Evolutionary conservation across 2,888 invertebrate species (phyloP), one percentile per base, ranked within the genome.

Genomic region (Athripsodes cinereus): DNA sequence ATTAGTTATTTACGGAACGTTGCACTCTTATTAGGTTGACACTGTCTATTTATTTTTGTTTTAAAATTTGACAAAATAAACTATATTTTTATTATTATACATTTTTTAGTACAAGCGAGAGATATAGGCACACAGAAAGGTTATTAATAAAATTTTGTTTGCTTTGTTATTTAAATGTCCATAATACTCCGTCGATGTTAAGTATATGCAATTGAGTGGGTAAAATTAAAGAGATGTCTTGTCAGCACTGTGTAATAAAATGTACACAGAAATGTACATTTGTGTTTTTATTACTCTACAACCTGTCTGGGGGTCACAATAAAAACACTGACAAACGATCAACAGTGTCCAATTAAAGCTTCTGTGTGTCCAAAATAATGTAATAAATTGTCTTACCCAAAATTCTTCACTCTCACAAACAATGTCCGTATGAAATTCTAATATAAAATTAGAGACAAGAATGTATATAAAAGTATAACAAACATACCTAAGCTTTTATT

Each of bases 321-420:
- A 40, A 40, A 40, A 40, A 40, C 8, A 8, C 40, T 40, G 13
- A 40, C 40, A 40, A 40, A 40, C 40, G 40, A 40, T 40, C 40
- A 40, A 40, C 13, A 13, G 40, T 40, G 40, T 40, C 40, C 40
- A 40, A 40, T 40, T 40, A 40, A 40, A 40, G 40, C 40, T 40
- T 40, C 40, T 40, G 40, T 40, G 40, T 40, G 40, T 40, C 40
- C 40, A 16, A 40, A 40, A 40, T 40, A 40, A 40, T 40, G 40
- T 40, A 40, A 40, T 40, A 40, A 40, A 40, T 40, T 40, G 40
- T 40, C 40, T 2, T 40, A 13, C 40, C 13, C 40, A 40, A 26
- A 13, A 40, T 40, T 40, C 40, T 40, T 40, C 40, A 40, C 40
- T 40, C n/a, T 5, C 3, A 40, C 5, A 40, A 40, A 16, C 40